phyloP scores from a whole-genome alignment of 2,113 vertebrate genomes.

The Oryzias curvinotus region DNA sequence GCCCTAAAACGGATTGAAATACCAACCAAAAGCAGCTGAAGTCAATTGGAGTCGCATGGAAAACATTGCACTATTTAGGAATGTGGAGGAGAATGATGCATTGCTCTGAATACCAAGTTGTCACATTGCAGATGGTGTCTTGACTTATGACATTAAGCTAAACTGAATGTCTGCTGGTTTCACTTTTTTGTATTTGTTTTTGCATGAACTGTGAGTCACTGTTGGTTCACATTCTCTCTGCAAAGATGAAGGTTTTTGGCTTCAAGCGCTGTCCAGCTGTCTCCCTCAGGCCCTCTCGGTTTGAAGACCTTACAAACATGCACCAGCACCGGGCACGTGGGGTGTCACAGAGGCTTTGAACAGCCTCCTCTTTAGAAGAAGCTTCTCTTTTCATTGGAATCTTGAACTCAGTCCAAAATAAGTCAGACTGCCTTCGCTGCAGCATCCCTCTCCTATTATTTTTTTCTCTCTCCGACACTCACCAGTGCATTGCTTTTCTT shows the following conservation, averaged over 20 bases:
- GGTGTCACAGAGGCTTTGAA: conserved; percentile 43
- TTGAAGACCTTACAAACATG: conserved; percentile 19
- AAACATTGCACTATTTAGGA: too few relatives aligned
- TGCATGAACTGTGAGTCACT: conserved; percentile 10
- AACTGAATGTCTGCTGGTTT: not conserved
- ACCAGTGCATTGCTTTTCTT: not conserved
- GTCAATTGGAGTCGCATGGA: too few relatives aligned
- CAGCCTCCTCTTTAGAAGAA: conserved; percentile 51
- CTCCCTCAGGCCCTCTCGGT: conserved; percentile 22
- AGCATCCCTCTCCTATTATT: conserved; percentile 9
- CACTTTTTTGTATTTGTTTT: conserved; percentile 4
- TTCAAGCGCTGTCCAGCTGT: conserved; percentile 57
- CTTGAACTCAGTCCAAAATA: conserved; percentile 48
- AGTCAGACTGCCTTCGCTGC: conserved; percentile 32
- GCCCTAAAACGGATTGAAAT: too few relatives aligned
- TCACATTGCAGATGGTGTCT: conserved; percentile 24
- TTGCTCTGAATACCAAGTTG: conserved; percentile 11
- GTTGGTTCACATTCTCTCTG: conserved; percentile 27
- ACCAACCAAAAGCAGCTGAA: too few relatives aligned
- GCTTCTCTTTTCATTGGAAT: conserved; percentile 31
- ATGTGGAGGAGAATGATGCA: conserved; percentile 2
- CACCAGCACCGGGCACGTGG: conserved; percentile 16
- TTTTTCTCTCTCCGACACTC: conserved; percentile 18
- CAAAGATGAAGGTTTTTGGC: conserved; percentile 50
- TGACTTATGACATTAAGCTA: conserved; percentile 27